Evolutionary conservation across 2,888 invertebrate genomes (phyloP).

Genomic region (Sesamia inferens): DNA sequence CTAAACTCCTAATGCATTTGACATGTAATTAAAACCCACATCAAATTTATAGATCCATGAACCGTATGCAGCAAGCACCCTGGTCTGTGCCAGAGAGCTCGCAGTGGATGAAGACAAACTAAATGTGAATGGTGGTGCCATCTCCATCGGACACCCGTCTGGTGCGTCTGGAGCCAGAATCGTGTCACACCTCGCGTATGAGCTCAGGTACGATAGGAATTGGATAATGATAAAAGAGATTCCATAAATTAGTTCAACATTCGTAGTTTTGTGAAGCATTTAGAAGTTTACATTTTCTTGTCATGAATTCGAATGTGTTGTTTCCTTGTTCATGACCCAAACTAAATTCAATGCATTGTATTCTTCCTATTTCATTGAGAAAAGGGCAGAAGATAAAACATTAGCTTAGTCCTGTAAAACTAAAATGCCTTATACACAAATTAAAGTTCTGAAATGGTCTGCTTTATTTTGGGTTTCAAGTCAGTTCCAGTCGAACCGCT

Average conservation of each 20-base stretch:
- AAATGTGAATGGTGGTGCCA: slow-evolving; percentile 98
- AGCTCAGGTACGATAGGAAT: slow-evolving; percentile 22
- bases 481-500: too few species aligned
- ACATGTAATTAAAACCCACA: background rate
- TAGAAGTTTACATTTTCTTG: background rate
- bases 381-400: too few species aligned
- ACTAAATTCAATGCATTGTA: too few species aligned
- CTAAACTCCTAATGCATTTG: too few species aligned
- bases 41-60: slow-evolving; percentile 93
- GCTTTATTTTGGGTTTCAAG: too few species aligned
- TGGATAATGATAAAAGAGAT: too few species aligned
- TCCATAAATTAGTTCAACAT: background rate
- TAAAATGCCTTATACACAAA: too few species aligned
- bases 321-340: too few species aligned
- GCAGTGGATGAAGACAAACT: slow-evolving; percentile 95
- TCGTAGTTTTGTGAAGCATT: background rate
- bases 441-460: too few species aligned
- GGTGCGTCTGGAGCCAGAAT: slow-evolving; percentile 96
- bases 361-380: too few species aligned
- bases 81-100: slow-evolving; percentile 93
- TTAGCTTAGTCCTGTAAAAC: too few species aligned
- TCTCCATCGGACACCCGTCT: slow-evolving; percentile 98
- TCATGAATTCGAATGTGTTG: too few species aligned
- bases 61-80: slow-evolving; percentile 25
- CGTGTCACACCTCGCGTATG: slow-evolving; percentile 27